A percentile compares a stretch with the other conserved stretches of the same genome.
Evolutionary conservation across 2,888 invertebrate genomes (phyloP).

Genomic region (Tyria jacobaeae): DNA sequence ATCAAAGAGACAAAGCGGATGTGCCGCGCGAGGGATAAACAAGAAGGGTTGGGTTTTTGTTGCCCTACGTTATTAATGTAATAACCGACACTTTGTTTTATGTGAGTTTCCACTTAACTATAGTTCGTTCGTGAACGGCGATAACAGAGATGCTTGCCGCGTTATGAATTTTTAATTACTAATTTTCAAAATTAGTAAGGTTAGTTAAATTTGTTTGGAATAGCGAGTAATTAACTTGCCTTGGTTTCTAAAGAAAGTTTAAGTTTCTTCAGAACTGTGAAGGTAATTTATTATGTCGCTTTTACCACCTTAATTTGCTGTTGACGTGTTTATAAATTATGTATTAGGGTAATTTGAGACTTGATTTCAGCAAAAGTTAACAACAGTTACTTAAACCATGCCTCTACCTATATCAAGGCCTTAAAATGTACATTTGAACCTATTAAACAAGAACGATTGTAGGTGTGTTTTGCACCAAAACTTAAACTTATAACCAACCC

Average conservation of each 20-base stretch:
- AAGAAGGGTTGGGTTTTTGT: conserved; percentile 78
- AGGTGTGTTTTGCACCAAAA: too few species aligned
- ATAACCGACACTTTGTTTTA: conserved; percentile 85
- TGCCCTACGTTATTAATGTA: conserved; percentile 82
- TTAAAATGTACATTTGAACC: neutral
- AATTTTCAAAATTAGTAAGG: conserved; percentile 51
- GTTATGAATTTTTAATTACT: conserved; percentile 63
- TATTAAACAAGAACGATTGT: too few species aligned
- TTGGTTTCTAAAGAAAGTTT: conserved; percentile 17
- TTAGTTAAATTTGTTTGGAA: conserved; percentile 39
- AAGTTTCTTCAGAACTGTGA: conserved; percentile 18
- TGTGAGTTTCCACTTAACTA: conserved; percentile 77
- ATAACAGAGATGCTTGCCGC: conserved; percentile 41
- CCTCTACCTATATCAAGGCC: neutral
- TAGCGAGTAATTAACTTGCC: conserved; percentile 33
- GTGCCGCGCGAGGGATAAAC: conserved; percentile 70
- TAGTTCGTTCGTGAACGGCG: conserved; percentile 61
- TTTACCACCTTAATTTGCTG: conserved; percentile 15
- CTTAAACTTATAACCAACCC: too few species aligned
- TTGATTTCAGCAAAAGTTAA: neutral
- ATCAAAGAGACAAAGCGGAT: conserved; percentile 65
- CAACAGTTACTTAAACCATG: neutral
- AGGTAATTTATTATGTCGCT: conserved; percentile 11
- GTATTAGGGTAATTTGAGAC: neutral
- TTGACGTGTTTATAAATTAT: conserved; percentile 2